Conservation (phyloP, 1,140 invertebrate species). For the Drosophila triauraria region DNA sequence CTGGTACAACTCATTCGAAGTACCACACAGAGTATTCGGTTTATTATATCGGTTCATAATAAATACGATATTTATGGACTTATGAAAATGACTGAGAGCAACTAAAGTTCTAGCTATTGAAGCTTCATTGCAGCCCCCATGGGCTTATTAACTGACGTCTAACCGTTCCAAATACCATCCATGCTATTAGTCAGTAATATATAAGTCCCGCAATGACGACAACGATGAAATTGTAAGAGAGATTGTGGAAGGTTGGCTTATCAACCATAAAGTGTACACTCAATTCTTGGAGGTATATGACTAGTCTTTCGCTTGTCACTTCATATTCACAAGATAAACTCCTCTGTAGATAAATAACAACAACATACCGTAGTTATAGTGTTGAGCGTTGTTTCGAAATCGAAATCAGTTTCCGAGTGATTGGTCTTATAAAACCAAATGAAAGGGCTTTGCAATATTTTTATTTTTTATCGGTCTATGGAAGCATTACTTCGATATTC, state of each 20-base stretch:
- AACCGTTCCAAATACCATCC: neutral
- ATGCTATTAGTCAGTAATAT: neutral
- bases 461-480: neutral
- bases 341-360: neutral
- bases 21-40: neutral
- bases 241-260: slow-evolving; percentile 15
- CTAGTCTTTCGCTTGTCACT: neutral
- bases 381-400: slow-evolving; percentile 9
- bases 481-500: neutral
- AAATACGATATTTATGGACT: neutral
- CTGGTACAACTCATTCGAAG: neutral
- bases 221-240: neutral
- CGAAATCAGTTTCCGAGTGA: neutral
- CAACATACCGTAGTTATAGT: slow-evolving; percentile 1
- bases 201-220: neutral
- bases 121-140: no score
- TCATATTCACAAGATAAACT: slow-evolving; percentile 25
- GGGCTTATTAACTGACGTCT: neutral
- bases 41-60: neutral
- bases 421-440: neutral
- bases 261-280: slow-evolving; percentile 1
- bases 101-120: neutral
- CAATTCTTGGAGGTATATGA: slow-evolving; percentile 7
- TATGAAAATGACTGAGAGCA: neutral
- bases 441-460: no score